These are phyloP conservation scores for Calidris pygmaea DNA, from an alignment of 2,113 vertebrate genomes.

Conservation along the genomic window DNA sequence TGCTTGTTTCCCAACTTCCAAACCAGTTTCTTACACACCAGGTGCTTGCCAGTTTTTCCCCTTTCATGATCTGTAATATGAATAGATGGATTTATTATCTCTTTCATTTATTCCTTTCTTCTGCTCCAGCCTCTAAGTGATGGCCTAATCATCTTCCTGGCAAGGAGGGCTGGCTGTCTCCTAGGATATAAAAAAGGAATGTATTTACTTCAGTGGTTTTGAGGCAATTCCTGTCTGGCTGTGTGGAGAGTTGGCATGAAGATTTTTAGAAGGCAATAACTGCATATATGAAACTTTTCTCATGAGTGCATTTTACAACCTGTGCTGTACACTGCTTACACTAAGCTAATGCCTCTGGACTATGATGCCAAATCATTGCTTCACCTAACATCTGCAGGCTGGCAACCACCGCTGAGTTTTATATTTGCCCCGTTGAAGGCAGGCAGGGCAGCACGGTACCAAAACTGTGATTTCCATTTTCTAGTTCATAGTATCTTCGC, in stretches of 20 bases:
- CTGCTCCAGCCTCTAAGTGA: neutral
- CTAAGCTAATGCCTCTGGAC: neutral
- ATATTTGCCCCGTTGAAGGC: neutral
- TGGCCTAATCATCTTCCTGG: neutral
- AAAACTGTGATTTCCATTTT: neutral
- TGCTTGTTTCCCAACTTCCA: neutral
- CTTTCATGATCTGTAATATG: neutral
- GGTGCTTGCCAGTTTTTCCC: neutral
- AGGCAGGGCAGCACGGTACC: neutral
- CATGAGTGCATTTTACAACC: neutral
- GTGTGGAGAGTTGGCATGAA: fast-evolving
- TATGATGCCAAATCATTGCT: neutral
- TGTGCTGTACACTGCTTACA: neutral
- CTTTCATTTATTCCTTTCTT: neutral
- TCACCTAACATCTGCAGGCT: neutral
- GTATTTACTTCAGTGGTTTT: neutral
- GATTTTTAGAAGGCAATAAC: neutral
- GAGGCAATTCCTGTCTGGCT: neutral
- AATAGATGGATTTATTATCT: slow-evolving; percentile 5
- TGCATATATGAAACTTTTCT: neutral
- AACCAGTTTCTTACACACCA: neutral
- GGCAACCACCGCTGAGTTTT: neutral
- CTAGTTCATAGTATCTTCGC: neutral
- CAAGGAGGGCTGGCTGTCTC: neutral
- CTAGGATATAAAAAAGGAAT: neutral